These are phyloP conservation scores for Caranx ignobilis DNA, from an alignment of 2,113 vertebrate species.

Conservation along the genomic window DNA sequence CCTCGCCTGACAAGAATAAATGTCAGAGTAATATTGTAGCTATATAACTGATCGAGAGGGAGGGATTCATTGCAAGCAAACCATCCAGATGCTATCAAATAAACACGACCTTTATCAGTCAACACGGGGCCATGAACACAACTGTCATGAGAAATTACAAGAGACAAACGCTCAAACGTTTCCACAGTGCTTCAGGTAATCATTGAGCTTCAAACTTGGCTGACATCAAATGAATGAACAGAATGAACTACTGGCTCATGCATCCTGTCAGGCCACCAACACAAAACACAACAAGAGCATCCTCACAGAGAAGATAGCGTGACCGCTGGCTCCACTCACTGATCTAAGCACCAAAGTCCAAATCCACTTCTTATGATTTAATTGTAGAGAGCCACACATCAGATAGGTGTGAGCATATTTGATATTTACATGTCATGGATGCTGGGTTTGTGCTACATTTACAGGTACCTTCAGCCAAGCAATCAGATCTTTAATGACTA, in stretches of 20 bases:
- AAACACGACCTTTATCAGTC: constrained; percentile 30
- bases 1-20: constrained; percentile 32
- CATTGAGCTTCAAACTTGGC: too few relatives aligned
- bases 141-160: background rate
- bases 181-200: background rate
- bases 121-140: background rate
- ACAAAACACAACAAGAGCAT: too few relatives aligned
- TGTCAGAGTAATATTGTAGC: constrained; percentile 44
- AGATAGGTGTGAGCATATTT: too few relatives aligned
- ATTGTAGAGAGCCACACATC: too few relatives aligned
- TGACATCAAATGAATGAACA: too few relatives aligned
- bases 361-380: too few relatives aligned
- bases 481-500: constrained; percentile 60
- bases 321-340: too few relatives aligned
- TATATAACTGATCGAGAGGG: constrained; percentile 27
- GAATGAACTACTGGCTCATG: too few relatives aligned
- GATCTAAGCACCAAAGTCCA: too few relatives aligned
- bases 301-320: too few relatives aligned
- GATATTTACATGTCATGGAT: constrained; percentile 31
- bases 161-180: background rate
- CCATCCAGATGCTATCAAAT: constrained; percentile 30
- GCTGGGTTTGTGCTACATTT: constrained; percentile 23
- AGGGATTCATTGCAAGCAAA: constrained; percentile 14
- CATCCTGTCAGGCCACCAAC: too few relatives aligned
- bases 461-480: constrained; percentile 45